phyloP scores from a whole-genome alignment of 2,797 vertebrate genomes.

The Microctenopoma stevenorrisi region DNA sequence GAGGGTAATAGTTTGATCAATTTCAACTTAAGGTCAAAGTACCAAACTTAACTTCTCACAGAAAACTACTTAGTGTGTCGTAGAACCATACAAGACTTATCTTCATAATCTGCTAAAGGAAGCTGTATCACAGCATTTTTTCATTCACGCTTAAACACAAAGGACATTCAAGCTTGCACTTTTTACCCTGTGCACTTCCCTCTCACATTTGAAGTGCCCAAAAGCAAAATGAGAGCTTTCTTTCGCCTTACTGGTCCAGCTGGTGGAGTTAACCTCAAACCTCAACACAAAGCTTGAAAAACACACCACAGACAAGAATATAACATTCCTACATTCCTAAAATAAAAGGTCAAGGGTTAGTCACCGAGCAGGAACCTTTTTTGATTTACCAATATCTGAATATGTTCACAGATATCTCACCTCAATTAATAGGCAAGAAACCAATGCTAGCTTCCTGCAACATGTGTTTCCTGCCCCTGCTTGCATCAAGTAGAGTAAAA shows the following conservation, averaged over 20 bases:
- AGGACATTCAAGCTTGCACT: background rate
- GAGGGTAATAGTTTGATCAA: background rate
- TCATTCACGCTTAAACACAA: background rate
- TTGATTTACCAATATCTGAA: background rate
- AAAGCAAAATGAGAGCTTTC: slow-evolving; percentile 22
- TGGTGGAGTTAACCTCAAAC: slow-evolving; percentile 24
- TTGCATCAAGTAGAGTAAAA: slow-evolving; percentile 53
- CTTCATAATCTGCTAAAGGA: background rate
- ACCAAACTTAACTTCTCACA: too few species aligned
- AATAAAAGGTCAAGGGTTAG: slow-evolving; percentile 47
- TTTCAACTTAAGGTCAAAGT: background rate
- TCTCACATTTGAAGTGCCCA: slow-evolving; percentile 19
- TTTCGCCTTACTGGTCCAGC: background rate
- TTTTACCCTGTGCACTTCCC: background rate
- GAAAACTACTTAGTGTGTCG: too few species aligned
- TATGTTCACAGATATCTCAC: slow-evolving; percentile 28
- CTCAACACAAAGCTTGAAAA: slow-evolving; percentile 38
- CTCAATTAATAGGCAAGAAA: slow-evolving; percentile 64
- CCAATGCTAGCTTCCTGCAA: slow-evolving; percentile 49
- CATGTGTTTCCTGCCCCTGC: slow-evolving; percentile 45
- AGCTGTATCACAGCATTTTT: background rate
- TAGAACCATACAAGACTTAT: background rate
- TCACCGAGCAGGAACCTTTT: background rate
- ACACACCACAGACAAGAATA: slow-evolving; percentile 28
- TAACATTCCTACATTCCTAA: slow-evolving; percentile 27